Conservation (phyloP, 2,113 vertebrate genomes). For the Anarhynchus alexandrinus region DNA sequence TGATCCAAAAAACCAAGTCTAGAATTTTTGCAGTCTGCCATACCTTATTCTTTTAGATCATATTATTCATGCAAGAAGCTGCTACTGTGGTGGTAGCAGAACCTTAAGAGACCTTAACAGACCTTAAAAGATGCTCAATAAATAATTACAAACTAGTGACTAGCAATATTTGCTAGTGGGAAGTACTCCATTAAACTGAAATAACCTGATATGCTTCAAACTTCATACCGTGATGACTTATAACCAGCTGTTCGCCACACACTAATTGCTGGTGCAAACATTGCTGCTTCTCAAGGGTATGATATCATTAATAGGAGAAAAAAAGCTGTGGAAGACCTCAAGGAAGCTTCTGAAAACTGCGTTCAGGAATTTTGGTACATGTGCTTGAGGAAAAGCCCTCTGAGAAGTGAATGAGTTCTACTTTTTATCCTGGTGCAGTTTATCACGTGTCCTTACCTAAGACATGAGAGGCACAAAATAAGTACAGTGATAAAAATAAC, state of each 20-base stretch:
- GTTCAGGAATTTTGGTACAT: neutral
- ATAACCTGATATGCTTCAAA: neutral
- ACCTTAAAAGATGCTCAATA: neutral
- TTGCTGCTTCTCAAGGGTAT: neutral
- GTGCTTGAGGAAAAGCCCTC: neutral
- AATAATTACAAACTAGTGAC: neutral
- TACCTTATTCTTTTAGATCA: neutral
- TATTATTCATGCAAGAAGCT: neutral
- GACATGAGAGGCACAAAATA: neutral
- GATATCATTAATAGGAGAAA: neutral
- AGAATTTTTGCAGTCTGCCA: neutral
- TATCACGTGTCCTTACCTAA: neutral
- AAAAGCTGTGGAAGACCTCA: neutral
- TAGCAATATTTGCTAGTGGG: neutral
- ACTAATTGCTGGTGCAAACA: neutral
- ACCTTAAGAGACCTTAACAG: neutral
- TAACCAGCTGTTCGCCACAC: neutral
- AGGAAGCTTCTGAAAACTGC: neutral
- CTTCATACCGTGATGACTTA: neutral
- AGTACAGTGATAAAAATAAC: neutral
- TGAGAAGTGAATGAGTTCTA: neutral
- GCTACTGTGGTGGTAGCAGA: neutral
- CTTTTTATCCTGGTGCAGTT: neutral
- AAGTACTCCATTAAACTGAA: neutral
- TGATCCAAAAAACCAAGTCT: neutral